These are phyloP conservation scores for Rhinopomastus cyanomelas DNA, from an alignment of 2,113 vertebrate species.

Conservation along the genomic window DNA sequence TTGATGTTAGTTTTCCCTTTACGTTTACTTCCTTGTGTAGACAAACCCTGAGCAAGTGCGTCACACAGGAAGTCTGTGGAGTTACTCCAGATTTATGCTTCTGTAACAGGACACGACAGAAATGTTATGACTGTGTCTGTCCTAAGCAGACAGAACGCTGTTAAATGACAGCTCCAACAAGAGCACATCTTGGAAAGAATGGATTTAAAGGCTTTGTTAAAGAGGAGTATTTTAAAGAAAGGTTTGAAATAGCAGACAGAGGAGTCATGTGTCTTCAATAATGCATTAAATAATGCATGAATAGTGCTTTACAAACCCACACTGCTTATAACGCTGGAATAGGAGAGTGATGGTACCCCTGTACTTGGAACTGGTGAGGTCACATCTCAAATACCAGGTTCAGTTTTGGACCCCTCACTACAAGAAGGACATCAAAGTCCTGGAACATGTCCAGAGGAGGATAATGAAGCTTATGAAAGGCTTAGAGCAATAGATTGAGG, in stretches of 20 bases:
- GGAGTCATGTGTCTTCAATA: neutral
- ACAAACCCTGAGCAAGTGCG: neutral
- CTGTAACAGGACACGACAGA: neutral
- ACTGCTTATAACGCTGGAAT: neutral
- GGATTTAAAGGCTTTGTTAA: neutral
- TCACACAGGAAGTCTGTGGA: slow-evolving; percentile 27
- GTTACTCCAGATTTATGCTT: neutral
- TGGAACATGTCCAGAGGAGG: no score
- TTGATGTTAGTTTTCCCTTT: neutral
- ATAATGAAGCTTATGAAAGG: no score
- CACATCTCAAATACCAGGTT: no score
- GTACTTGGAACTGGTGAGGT: no score
- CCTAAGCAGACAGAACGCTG: neutral
- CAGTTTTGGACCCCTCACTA: no score
- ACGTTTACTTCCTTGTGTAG: slow-evolving; percentile 1
- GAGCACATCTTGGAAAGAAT: neutral
- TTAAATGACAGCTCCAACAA: neutral
- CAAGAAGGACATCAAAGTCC: no score
- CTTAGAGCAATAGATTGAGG: no score
- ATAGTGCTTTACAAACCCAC: neutral
- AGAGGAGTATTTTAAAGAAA: neutral
- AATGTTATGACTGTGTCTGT: neutral
- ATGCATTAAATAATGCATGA: neutral
- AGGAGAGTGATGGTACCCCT: no score
- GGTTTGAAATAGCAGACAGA: neutral